Base-by-base conservation (phyloP, 2,888 invertebrate genomes). In the Cephus nigrinus region DNA sequence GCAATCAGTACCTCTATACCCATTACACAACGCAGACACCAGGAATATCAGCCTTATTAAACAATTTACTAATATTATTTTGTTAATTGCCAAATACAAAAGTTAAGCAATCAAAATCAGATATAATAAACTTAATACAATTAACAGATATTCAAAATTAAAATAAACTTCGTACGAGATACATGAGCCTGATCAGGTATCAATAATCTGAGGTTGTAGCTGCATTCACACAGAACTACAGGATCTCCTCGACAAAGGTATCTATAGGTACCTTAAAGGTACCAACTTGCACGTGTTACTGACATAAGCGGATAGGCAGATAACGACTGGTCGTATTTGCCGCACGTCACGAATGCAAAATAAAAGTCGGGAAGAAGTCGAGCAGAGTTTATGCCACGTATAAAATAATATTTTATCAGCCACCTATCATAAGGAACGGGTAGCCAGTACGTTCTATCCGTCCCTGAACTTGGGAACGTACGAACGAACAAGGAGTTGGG, bases 401-500 rank as follows among this genome's bases (percentile, higher is more conserved):
- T 55, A 23, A 55, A 55, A 40, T 23, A 55, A 55, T 23, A 15
- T 55, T 5, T 55, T 23, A 55, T 23, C 55, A 23, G 9, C 55
- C 23, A 55, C 15, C 23, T 55, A 55, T 55, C 23, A 23, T 23
- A 55, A 55, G 23, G 23, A 23, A 23, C 55, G 55, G 55, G 55
- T 9, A 23, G 23, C 23, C 55, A 9, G 55, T 55, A 55, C 55
- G 55, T 55, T 55, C 55, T 12, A 31, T 31, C 33, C 74, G 35
- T 30, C 34, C 36, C 74, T 36, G 36, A 74, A 36, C 69, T 33
- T 69, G 68, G 55, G 68, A 55, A 55, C 55, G 55, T 55, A 55
- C 55, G 74, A 69, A 71, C 69, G 76, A 74, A 76, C 75, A 73
- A 35, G 71, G 82, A 78, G 79, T 79, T 76, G 81, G 80, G 80